These are phyloP conservation scores for Nixonia krombeini DNA, from an alignment of 1,140 invertebrate genomes.

Conservation along the genomic window DNA sequence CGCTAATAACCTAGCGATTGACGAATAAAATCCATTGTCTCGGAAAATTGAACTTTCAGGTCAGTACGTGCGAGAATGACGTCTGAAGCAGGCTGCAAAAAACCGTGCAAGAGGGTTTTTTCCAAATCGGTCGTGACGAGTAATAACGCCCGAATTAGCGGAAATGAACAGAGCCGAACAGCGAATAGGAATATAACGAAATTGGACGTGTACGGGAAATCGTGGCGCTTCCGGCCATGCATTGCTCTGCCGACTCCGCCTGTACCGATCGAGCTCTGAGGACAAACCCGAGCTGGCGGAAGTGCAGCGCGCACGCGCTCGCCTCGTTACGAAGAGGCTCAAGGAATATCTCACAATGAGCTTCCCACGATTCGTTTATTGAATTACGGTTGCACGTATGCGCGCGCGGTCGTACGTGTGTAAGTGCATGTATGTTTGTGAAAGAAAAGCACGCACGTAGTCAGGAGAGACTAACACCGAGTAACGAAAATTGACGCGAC, in stretches of 20 bases:
- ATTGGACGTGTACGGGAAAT: constrained; percentile 33
- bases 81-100: no score
- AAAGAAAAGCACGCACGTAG: not conserved
- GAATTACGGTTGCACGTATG: constrained; percentile 36
- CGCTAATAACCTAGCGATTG: no score
- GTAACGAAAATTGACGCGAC: constrained; percentile 30
- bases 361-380: constrained; percentile 62
- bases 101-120: no score
- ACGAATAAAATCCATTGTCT: no score
- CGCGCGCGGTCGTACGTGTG: no score
- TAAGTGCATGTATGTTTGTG: constrained; percentile 14
- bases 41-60: no score
- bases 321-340: constrained; percentile 56
- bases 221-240: constrained; percentile 35
- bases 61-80: no score
- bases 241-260: no score
- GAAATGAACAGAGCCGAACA: no score
- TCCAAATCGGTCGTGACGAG: no score
- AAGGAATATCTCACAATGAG: constrained; percentile 63
- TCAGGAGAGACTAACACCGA: no score
- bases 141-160: no score
- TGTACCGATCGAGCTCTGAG: constrained; percentile 31
- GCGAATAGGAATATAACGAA: constrained; percentile 22
- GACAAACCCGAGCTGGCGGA: constrained; percentile 57
- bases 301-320: constrained; percentile 55